Conservation (phyloP, 1,140 invertebrate species). For the Drosophila ambigua region DNA sequence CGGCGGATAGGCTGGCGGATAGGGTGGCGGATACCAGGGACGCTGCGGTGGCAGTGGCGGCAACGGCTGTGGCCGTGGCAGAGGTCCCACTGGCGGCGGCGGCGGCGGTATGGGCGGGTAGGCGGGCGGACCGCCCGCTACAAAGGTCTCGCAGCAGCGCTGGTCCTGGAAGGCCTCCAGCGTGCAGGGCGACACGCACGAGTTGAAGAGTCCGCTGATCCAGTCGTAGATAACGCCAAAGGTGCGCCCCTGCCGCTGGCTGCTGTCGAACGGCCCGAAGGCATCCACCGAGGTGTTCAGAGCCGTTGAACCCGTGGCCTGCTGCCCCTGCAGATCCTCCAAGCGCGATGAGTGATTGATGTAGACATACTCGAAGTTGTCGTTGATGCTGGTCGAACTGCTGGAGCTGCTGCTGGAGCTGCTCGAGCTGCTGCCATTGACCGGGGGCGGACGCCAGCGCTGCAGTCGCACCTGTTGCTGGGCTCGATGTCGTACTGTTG, state of each 20-base stretch:
- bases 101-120: conserved; percentile 2
- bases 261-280: conserved; percentile 56
- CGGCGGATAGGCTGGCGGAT: conserved; percentile 34
- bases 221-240: conserved; percentile 65
- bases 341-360: conserved; percentile 48
- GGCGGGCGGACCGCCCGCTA: conserved; percentile 31
- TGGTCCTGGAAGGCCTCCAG: conserved; percentile 68
- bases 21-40: conserved; percentile 11
- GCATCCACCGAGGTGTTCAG: conserved; percentile 58
- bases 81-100: conserved; percentile 17
- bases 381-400: conserved; percentile 22
- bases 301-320: not conserved
- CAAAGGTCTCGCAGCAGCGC: conserved; percentile 65
- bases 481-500: conserved; percentile 38
- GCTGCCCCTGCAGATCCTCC: conserved; percentile 45
- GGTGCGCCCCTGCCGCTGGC: conserved; percentile 67
- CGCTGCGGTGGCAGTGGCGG: conserved; percentile 13
- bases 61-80: conserved; percentile 5
- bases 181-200: conserved; percentile 71
- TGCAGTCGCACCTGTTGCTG: conserved; percentile 58
- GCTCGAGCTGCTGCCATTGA: conserved; percentile 4
- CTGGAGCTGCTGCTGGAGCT: not conserved
- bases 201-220: conserved; percentile 52
- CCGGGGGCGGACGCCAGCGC: conserved; percentile 28
- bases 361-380: conserved; percentile 46